A percentile compares a stretch with the other conserved stretches of the same genome.
phyloP scores from a whole-genome alignment of 2,113 vertebrate species.

The Pleuronectes platessa region DNA sequence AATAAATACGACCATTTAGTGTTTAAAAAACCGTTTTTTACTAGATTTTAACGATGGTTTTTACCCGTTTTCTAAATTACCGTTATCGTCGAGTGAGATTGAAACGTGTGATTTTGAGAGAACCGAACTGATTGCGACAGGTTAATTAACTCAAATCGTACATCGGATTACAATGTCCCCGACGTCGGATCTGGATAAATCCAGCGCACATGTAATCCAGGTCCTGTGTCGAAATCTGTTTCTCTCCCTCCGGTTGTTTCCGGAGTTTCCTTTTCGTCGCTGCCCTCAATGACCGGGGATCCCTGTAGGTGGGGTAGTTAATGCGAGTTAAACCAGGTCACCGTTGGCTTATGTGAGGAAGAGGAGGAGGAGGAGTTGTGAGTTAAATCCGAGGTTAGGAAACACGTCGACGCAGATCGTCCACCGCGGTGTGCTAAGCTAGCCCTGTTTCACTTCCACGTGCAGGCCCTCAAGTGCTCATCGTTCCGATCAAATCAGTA shows the following conservation, averaged over 20 bases:
- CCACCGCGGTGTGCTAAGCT: not conserved
- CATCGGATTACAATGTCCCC: no score
- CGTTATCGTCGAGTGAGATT: no score
- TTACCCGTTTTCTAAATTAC: not conserved
- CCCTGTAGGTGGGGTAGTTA: not conserved
- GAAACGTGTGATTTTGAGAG: no score
- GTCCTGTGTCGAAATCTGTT: constrained; percentile 1
- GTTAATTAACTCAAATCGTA: no score
- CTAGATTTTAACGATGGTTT: not conserved
- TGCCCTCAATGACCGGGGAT: not conserved
- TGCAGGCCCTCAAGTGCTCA: constrained; percentile 36
- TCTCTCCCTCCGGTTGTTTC: not conserved
- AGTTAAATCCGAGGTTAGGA: not conserved
- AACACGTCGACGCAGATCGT: not conserved
- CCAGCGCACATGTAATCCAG: not conserved
- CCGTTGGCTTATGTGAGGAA: no score
- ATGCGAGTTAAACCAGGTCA: not conserved
- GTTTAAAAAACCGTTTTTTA: accelerated
- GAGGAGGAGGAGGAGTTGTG: not conserved
- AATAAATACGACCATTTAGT: accelerated
- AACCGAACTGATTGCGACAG: no score
- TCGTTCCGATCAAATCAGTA: not conserved
- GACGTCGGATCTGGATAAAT: no score
- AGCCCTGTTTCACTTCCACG: constrained; percentile 16
- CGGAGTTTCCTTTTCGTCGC: not conserved